phyloP scores from a whole-genome alignment of 2,888 invertebrate species.

The Nysson spinosus region DNA sequence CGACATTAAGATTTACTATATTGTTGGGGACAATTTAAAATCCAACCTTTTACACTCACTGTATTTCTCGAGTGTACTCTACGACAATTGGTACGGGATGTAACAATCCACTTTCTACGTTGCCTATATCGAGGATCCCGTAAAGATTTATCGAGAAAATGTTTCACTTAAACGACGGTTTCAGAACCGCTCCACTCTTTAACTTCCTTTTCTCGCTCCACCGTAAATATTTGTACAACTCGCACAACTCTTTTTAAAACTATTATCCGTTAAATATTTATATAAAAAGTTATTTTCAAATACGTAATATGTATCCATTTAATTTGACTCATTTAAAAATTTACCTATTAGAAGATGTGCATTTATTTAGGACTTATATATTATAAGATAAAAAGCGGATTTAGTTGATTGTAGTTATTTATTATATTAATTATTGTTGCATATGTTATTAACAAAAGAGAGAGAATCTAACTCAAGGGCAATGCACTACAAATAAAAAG shows the following conservation, averaged over 20 bases:
- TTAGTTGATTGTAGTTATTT: too few relatives aligned
- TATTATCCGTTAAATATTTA: neutral
- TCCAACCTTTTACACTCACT: neutral
- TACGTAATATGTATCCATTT: too few relatives aligned
- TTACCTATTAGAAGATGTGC: too few relatives aligned
- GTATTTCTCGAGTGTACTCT: slow-evolving; percentile 1
- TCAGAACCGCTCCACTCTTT: slow-evolving; percentile 1
- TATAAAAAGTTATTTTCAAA: neutral
- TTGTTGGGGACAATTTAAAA: too few relatives aligned
- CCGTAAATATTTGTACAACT: neutral
- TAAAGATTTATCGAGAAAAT: slow-evolving; percentile 32
- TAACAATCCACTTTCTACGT: slow-evolving; percentile 22
- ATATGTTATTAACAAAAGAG: too few relatives aligned
- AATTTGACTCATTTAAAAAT: too few relatives aligned
- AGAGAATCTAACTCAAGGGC: too few relatives aligned
- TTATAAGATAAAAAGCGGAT: too few relatives aligned
- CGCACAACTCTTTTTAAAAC: neutral
- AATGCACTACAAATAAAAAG: too few relatives aligned
- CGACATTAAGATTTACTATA: too few relatives aligned
- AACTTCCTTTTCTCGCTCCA: slow-evolving; percentile 4
- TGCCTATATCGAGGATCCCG: slow-evolving; percentile 18
- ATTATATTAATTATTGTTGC: too few relatives aligned
- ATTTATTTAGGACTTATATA: too few relatives aligned
- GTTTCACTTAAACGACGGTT: slow-evolving; percentile 4
- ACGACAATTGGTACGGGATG: slow-evolving; percentile 6